Evolutionary conservation across 2,888 invertebrate genomes (phyloP), one percentile per base, ranked within the genome.

Genomic region (Eremobia ochroleuca): DNA sequence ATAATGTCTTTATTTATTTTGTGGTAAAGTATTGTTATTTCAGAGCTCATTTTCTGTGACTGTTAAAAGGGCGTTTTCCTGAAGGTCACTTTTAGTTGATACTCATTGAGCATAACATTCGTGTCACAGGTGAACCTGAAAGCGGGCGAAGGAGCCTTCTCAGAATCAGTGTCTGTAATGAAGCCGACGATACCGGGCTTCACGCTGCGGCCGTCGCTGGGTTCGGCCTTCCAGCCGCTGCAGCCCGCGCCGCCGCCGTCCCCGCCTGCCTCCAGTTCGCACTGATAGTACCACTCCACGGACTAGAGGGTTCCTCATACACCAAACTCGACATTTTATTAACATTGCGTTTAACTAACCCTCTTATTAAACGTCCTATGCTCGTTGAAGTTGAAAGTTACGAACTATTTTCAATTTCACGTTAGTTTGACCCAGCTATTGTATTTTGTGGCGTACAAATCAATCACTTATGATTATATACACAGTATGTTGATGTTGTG

Each of bases 181-280:
- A 98, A 98, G 94, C 98, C 98, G 73, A 97, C 97, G 86, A 97
- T 97, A 91, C 92, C 94, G 40, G 98, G 97, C 86, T 98, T 98
- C 96, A 98, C 98, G 91, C 97, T 98, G 94, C 98, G 98, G 91
- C 98, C 98, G 77, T 98, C 98, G 92, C 97, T 98, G 86, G 98
- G 98, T 88, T 98, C 98, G 70, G 98, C 98, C 90, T 98, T 98
- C 97, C 98, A 98, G 94, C 98, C 98, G 90, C 97, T 98, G 90
- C 97, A 96, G 90, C 95, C 96, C 64, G 87, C 92, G 67, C 81
- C 85, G 37, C 86, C 87, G 18, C 88, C 85, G 61, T 74, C 88
- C 58, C 87, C 88, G 67, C 86, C 80, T 70, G 83, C 81, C 37
- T 58, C 85, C 84, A 74, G 80, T 73, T 70, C 83, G 13, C 90